Evolutionary conservation across 2,797 vertebrate species (phyloP), one percentile per base, ranked within the genome.

Genomic region (Petrocephalus sullivani): DNA sequence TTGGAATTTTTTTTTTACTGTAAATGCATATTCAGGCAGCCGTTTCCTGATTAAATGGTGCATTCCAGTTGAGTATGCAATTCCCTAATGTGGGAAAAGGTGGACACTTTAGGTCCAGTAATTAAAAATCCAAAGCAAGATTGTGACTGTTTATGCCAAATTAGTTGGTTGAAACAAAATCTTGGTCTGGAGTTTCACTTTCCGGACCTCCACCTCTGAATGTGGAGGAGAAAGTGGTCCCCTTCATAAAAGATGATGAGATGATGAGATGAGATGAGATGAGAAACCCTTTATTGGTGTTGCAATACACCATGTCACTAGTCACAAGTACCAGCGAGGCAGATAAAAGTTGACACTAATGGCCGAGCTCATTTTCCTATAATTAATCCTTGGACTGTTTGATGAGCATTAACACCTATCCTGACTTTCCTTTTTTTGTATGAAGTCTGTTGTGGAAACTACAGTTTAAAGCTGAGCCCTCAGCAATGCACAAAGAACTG

Each of bases 381-480:
- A 58, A 81, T 28, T 0, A 81, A 8, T 82, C 23, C 71, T 60
- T 41, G 56, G 51, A 87, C 6, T 56, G n/a, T 60, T 81, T 19
- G 10, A 58, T 28, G 37, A 57, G 8, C 54, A 57, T 87, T 41
- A 56, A 81, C 21, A 81, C 51, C 87, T 21, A 23, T 75, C 19
- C 53, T 16, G 0, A 75, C 46, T 33, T 33, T 16, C 81, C 49
- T 64, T 61, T 89, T 89, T 90, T 90, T 91, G 71, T 91, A 88
- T 89, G 86, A 91, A 91, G 87, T 91, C 91, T 86, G 87, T 71
- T 21, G 89, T 89, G 90, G 88, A 92, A 91, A 89, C 86, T 8
- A 57, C 23, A 84, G 89, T 93, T 93, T 91, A 91, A 94, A 93
- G 90, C 71, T 19, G 88, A 89, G 21, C 92, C 92, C 91, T 64